Conservation (phyloP, 37 sponge, comb jelly and placozoan species). For the Crambe crambe region DNA sequence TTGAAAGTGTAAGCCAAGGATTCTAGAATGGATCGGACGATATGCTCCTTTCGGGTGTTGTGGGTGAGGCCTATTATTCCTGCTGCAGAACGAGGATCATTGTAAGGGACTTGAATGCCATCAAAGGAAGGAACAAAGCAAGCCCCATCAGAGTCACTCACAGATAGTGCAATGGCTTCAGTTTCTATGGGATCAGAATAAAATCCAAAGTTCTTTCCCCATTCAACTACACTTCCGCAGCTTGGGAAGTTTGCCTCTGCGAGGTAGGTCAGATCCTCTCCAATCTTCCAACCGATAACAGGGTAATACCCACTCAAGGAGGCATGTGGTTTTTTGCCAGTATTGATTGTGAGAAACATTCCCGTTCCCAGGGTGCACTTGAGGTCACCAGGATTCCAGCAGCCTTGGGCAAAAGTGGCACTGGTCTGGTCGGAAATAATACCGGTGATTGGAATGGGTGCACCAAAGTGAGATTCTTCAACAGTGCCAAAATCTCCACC, state of each 20-base stretch:
- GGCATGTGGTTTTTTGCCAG: conserved; percentile 80
- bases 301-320: conserved; percentile 86
- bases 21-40: conserved; percentile 84
- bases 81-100: conserved; percentile 71
- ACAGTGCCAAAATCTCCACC: conserved; percentile 68
- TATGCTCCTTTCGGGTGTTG: conserved; percentile 58
- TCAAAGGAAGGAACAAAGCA: conserved; percentile 88
- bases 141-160: conserved; percentile 64
- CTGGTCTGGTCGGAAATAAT: conserved; percentile 93
- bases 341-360: conserved; percentile 79
- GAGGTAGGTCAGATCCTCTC: conserved; percentile 66
- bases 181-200: conserved; percentile 58
- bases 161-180: conserved; percentile 58
- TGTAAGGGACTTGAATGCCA: conserved; percentile 86
- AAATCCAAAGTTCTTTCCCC: conserved; percentile 82
- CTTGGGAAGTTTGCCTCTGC: conserved; percentile 88
- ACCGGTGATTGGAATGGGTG: conserved; percentile 67
- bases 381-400: conserved; percentile 85
- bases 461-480: conserved; percentile 62
- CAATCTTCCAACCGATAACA: conserved; percentile 92
- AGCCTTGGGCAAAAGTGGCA: conserved; percentile 89
- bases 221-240: conserved; percentile 90
- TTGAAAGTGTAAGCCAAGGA: conserved; percentile 79
- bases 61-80: conserved; percentile 76
- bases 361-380: conserved; percentile 94